These are phyloP conservation scores for Galbula dea DNA, from an alignment of 2,113 vertebrate species.

Conservation along the genomic window DNA sequence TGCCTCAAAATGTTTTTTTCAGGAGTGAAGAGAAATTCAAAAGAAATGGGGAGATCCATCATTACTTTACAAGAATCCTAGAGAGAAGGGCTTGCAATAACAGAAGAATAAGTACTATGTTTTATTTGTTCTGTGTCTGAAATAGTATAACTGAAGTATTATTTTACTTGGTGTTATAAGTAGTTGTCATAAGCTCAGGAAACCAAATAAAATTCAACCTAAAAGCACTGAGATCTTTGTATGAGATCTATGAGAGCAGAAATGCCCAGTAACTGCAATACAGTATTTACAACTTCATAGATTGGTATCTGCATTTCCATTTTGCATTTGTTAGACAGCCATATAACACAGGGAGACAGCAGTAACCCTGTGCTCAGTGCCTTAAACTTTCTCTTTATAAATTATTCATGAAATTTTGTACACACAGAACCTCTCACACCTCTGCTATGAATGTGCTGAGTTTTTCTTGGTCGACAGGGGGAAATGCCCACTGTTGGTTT, in stretches of 20 bases:
- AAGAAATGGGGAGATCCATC: neutral
- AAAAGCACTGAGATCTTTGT: constrained; percentile 26
- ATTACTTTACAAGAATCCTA: neutral
- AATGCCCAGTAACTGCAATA: neutral
- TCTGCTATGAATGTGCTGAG: neutral
- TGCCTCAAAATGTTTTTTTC: constrained; percentile 43
- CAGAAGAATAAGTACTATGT: constrained; percentile 15
- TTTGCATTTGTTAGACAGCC: neutral
- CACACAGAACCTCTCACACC: neutral
- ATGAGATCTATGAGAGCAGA: constrained; percentile 24
- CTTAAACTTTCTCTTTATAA: neutral
- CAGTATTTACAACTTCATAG: constrained; percentile 29
- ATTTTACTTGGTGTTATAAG: neutral
- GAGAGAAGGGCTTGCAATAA: constrained; percentile 13
- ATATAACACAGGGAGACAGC: neutral
- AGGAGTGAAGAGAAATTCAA: constrained; percentile 14
- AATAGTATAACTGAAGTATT: neutral
- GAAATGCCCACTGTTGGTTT: neutral
- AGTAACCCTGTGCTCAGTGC: neutral
- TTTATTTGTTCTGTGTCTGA: constrained; percentile 38
- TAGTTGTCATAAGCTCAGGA: neutral
- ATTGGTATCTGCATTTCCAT: neutral
- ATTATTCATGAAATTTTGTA: neutral
- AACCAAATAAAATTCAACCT: constrained; percentile 22
- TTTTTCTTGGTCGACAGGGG: neutral